Base-by-base conservation (phyloP, 2,888 invertebrate genomes). In the Erebia palarica region DNA sequence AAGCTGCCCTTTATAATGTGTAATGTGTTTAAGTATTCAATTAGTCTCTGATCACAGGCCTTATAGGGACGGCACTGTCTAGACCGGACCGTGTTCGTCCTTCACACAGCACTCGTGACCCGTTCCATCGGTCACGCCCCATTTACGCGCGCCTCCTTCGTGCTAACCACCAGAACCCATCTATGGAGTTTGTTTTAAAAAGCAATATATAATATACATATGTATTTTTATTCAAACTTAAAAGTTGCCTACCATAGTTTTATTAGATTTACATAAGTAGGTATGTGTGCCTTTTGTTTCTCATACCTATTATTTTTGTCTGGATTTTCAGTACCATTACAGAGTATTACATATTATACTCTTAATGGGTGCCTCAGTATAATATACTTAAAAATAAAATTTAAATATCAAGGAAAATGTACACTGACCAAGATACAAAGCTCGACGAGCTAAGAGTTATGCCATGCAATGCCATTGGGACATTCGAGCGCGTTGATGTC, bases 41-140 rank as follows among this genome's bases (percentile, higher is more conserved):
- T 72, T 72, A 67, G 70, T 65, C 69, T 69, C 68, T 59, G 58
- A 51, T 68, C 51, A 58, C 27, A 36, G 64, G 69, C 70, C 59
- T 59, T 60, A 61, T 66, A 64, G 65, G 71, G 67, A 55, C 64
- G 69, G 71, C 71, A 73, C 70, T 58, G 76, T 75, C 76, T 75
- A 77, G 75, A 76, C 72, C 72, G 71, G 66, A 69, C 72, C 70
- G 65, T 57, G 69, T 72, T 75, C 78, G 78, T 73, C 77, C 76
- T 77, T 77, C 77, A 73, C 70, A 64, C 70, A 69, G 53, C 78
- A 80, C 79, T 88, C 88, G 90, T 91, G 90, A 90, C 90, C 84
- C 76, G 85, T 60, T 68, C 77, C 81, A 81, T 78, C 81, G 82
- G 89, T 88, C 88, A 90, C 89, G 90, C 87, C 90, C 89, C 90